Base-by-base conservation (phyloP, 2,113 vertebrate genomes). In the Elaphurus davidianus region DNA sequence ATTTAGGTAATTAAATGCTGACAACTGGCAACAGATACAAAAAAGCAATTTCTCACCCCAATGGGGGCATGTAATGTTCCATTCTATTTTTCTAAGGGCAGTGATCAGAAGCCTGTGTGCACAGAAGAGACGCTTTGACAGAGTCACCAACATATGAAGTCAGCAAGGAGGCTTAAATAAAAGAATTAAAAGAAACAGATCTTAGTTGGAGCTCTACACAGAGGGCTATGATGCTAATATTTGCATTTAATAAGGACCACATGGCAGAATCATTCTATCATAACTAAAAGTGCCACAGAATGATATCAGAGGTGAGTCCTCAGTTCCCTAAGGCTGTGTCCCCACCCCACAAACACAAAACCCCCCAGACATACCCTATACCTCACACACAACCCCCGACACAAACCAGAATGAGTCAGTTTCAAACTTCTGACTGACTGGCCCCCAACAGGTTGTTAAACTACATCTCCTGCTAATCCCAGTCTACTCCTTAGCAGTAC, bases 1-100 rank as follows among this genome's bases (percentile, higher is more conserved):
- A 60, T 83, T 84, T 82, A 97, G 76, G 79, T 97, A 97, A 98
- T 93, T 97, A 94, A 88, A 40, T 40, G 40, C 90, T 76, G 52
- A 90, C 79, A 96, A 98, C 7, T 71, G 67, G 84, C 76, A 97
- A 96, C 60, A 94, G 52, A 94, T 21, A 93, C 21, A 92, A 96
- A 95, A 95, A 89, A 79, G 50, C 78, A 91, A 45, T 43, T 79
- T 88, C 59, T 92, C 76, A 96, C 90, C 67, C 64, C 92, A 92
- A 79, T 52, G 90, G 64, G 90, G 45, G 16, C 0, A 0, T 87
- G 47, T 54, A 88, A 94, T 55, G 50, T 79, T 94, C 76, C 86
- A 67, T 95, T 97, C 57, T 90, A 2, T 64, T 92, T 97, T 96
- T 89, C 62, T 84, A 90, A 94, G 62, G 12, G 21, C 88, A 81